Evolutionary conservation across 2,888 invertebrate genomes (phyloP), one percentile per base, ranked within the genome.

Genomic region (Apodemia mormo): DNA sequence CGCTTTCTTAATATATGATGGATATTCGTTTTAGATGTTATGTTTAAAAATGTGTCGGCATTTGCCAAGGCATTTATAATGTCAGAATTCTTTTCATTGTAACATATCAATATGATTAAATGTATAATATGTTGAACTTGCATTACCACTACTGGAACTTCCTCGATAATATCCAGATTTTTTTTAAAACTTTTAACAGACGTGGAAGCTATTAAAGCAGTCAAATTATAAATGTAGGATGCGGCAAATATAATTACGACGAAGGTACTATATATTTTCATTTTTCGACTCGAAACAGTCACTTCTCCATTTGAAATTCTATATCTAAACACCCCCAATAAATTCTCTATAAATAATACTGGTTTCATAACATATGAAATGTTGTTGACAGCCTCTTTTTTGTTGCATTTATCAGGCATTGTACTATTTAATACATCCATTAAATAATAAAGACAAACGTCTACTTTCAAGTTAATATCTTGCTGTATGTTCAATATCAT

Each of bases 251-350:
- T 74, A 2, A 72, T 33, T 2, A 78, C 71, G 2, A 77, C 40
- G 0, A 80, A 7, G 8, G 81, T 67, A 5, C 79, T 77, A 8
- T 80, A 75, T 0, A 75, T 12, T 74, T 85, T 88, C 78, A 82
- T 80, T 58, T 64, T 74, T 70, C 71, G 77, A 45, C 70, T 80
- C 29, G 82, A 76, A 2, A 77, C 71, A 2, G 75, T 45, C n/a
- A 85, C 43, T 30, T 77, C 72, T 43, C 78, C 79, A 29, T 81
- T 74, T 1, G 71, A 74, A 10, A 77, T 58, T 49, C 77, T 76
- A 68, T 83, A 84, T 75, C 87, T 75, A 58, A 82, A 82, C 75
- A 87, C 82, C 40, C 88, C 88, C 68, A 78, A 85, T 14, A 74
- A 54, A 69, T 79, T 76, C 75, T 87, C 86, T 37, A 81, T 52